These are phyloP conservation scores for Cydia amplana DNA, from an alignment of 1,140 invertebrate species.

Conservation along the genomic window DNA sequence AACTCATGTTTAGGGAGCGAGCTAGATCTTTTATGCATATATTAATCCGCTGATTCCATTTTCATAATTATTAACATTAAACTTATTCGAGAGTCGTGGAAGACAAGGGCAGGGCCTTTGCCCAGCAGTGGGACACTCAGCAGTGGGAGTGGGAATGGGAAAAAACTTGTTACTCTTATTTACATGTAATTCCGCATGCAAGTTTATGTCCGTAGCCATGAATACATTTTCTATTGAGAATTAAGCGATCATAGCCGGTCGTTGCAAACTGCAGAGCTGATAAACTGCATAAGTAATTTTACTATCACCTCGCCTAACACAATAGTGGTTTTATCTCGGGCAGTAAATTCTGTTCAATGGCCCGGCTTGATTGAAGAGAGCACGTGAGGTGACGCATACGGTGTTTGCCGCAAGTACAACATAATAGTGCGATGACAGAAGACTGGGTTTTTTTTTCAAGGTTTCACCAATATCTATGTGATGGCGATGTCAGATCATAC, in stretches of 20 bases:
- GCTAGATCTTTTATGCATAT: too few relatives aligned
- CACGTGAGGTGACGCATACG: slow-evolving; percentile 60
- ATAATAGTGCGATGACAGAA: not conserved
- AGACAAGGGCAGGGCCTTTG: too few relatives aligned
- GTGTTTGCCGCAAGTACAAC: not conserved
- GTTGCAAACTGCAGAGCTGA: not conserved
- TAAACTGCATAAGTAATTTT: not conserved
- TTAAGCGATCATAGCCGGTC: not conserved
- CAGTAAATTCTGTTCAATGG: slow-evolving; percentile 17
- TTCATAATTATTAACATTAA: too few relatives aligned
- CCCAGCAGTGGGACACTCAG: too few relatives aligned
- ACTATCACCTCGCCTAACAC: slow-evolving; percentile 9
- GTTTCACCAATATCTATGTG: not conserved
- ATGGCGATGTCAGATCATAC: not conserved
- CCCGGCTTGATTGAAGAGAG: slow-evolving; percentile 42
- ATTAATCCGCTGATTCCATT: too few relatives aligned
- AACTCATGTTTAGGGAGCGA: too few relatives aligned
- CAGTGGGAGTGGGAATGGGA: too few relatives aligned
- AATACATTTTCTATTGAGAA: not conserved
- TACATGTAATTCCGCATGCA: not conserved
- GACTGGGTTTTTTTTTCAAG: not conserved
- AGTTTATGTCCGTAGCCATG: not conserved
- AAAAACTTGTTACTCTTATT: too few relatives aligned
- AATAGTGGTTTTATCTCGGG: slow-evolving; percentile 12
- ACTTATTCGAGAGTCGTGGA: too few relatives aligned